These are phyloP conservation scores for Zaprionus vittiger DNA, from an alignment of 1,140 invertebrate genomes.

Conservation along the genomic window DNA sequence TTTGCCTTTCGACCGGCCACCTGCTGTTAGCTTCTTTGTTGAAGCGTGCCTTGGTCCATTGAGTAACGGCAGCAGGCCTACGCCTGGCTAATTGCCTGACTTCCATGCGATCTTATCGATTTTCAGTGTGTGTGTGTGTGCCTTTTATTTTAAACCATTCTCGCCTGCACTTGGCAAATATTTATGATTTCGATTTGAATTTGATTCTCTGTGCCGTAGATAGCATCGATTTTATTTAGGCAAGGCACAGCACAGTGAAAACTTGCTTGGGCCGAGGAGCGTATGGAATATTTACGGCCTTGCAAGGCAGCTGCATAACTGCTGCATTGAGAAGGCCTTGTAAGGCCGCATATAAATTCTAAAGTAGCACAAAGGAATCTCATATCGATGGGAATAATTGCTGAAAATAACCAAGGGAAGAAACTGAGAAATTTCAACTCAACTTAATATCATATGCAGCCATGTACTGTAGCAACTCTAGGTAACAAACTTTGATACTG, in stretches of 20 bases:
- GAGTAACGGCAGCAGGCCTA: constrained; percentile 32
- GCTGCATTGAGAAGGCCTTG: not conserved
- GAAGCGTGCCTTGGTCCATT: constrained; percentile 7
- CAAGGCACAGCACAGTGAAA: not conserved
- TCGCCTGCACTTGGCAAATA: constrained; percentile 61
- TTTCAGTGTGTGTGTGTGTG: constrained; percentile 10
- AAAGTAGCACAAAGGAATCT: not conserved
- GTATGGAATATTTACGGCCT: not conserved
- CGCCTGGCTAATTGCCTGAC: constrained; percentile 57
- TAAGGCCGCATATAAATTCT: not conserved
- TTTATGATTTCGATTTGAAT: constrained; percentile 46
- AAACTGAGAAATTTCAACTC: not conserved
- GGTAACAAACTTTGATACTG: constrained; percentile 14
- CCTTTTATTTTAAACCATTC: constrained; percentile 37
- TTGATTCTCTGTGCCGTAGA: constrained; percentile 11
- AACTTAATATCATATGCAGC: not conserved
- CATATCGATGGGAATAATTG: not conserved
- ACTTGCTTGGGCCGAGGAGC: not conserved
- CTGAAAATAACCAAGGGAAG: not conserved
- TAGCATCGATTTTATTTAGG: constrained; percentile 6
- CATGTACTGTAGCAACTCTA: not conserved
- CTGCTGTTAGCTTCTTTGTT: constrained; percentile 24
- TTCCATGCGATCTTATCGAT: constrained; percentile 52
- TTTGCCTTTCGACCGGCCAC: constrained; percentile 16
- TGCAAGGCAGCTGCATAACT: not conserved